Percentiles rank a stretch among this genome's conserved stretches.
Conservation (phyloP, 2,888 invertebrate genomes). For the Mamestra brassicae region DNA sequence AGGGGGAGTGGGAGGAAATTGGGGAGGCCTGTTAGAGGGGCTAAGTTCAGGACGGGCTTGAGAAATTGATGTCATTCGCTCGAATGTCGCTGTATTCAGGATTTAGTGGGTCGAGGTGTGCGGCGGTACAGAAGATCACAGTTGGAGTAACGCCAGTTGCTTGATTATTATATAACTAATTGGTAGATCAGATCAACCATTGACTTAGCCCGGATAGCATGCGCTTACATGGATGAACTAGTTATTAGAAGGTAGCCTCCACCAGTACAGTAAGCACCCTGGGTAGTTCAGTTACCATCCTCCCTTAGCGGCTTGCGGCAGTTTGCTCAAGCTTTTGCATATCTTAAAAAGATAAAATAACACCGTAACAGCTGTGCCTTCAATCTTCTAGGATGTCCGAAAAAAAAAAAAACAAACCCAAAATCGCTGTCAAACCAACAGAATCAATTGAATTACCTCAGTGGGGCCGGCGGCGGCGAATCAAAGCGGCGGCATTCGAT, state of each 20-base stretch:
- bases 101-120: not conserved
- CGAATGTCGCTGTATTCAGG: conserved; percentile 8
- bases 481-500: conserved; percentile 46
- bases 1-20: conserved; percentile 12
- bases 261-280: not conserved
- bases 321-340: not conserved
- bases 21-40: conserved; percentile 29
- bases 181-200: not conserved
- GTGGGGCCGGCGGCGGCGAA: conserved; percentile 20
- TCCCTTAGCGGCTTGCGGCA: not conserved
- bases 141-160: not conserved
- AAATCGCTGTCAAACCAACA: conserved; percentile 30
- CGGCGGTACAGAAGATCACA: not conserved
- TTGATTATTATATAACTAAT: not conserved
- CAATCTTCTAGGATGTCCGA: not conserved
- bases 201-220: not conserved
- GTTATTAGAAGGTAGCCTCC: not conserved
- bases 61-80: conserved; percentile 29
- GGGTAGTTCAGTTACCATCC: not conserved
- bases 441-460: conserved; percentile 42
- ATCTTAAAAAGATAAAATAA: no score
- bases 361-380: not conserved
- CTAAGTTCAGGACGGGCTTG: conserved; percentile 39
- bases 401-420: conserved; percentile 5
- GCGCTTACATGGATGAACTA: no score